A percentile compares a stretch with the other conserved stretches of the same genome.
These are phyloP conservation scores for Oreochromis grahami DNA, from an alignment of 2,797 vertebrate genomes.

Conservation along the genomic window DNA sequence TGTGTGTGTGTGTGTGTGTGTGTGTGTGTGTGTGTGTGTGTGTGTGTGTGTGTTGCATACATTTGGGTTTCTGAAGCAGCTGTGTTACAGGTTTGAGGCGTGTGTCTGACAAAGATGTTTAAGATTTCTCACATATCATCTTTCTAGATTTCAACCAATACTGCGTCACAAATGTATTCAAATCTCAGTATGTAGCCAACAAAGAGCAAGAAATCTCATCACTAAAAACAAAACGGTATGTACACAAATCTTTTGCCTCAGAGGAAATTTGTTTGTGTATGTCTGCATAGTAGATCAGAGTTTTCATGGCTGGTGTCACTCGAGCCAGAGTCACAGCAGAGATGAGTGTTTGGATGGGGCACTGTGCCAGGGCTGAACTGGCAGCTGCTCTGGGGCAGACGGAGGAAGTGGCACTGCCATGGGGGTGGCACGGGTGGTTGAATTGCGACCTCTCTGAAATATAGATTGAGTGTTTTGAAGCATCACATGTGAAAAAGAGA, in stretches of 20 bases:
- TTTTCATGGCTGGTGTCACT: neutral
- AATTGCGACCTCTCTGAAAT: neutral
- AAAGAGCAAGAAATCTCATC: neutral
- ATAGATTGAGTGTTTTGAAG: neutral
- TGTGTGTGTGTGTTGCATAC: neutral
- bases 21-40: neutral
- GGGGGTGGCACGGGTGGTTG: neutral
- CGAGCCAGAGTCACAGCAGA: constrained; percentile 20
- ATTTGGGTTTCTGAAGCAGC: neutral
- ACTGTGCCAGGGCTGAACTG: constrained; percentile 41
- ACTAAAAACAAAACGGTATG: neutral
- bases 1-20: neutral
- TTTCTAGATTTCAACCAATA: neutral
- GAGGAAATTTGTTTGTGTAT: neutral
- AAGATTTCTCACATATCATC: neutral
- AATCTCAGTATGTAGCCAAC: neutral
- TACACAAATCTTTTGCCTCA: neutral
- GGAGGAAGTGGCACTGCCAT: constrained; percentile 31
- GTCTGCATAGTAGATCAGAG: neutral
- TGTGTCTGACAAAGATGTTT: neutral
- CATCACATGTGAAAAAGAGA: neutral
- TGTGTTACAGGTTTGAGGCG: neutral
- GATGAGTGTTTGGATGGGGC: constrained; percentile 16
- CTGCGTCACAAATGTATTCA: neutral
- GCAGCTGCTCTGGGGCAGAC: constrained; percentile 45